Conservation (phyloP, 1,140 invertebrate genomes). For the Calliphora vicina region DNA sequence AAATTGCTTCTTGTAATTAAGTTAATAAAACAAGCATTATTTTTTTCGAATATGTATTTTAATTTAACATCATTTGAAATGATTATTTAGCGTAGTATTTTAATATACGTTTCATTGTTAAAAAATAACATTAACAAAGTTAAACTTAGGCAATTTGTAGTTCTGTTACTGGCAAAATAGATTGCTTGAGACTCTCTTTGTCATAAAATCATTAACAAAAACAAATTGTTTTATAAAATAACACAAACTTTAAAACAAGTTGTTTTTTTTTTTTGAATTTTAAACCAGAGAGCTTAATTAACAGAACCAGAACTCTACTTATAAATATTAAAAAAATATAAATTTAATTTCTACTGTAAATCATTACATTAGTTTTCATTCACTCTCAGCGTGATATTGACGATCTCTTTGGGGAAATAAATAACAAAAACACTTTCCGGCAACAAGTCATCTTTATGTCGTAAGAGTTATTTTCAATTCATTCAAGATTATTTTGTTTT, state of each 20-base stretch:
- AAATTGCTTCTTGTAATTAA: too few relatives aligned
- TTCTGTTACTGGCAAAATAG: neutral
- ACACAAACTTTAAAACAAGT: neutral
- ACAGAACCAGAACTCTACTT: neutral
- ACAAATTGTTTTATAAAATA: neutral
- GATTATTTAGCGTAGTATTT: neutral
- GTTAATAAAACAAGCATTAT: neutral
- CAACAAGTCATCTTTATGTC: neutral
- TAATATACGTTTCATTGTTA: neutral
- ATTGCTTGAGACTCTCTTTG: neutral
- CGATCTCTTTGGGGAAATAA: neutral
- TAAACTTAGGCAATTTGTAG: neutral
- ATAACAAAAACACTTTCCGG: neutral
- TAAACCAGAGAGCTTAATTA: neutral
- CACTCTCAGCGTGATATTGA: neutral
- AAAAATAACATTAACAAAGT: constrained; percentile 6
- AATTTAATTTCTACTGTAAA: neutral
- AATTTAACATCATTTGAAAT: neutral
- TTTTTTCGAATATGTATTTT: neutral
- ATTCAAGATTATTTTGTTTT: too few relatives aligned
- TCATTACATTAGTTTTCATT: too few relatives aligned
- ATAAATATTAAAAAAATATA: constrained; percentile 3
- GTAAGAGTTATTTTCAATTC: too few relatives aligned
- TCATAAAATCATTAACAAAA: neutral
- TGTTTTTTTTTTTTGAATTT: neutral